Evolutionary conservation across 2,797 vertebrate genomes (phyloP), one percentile per base, ranked within the genome.

Genomic region (Alauda arvensis): DNA sequence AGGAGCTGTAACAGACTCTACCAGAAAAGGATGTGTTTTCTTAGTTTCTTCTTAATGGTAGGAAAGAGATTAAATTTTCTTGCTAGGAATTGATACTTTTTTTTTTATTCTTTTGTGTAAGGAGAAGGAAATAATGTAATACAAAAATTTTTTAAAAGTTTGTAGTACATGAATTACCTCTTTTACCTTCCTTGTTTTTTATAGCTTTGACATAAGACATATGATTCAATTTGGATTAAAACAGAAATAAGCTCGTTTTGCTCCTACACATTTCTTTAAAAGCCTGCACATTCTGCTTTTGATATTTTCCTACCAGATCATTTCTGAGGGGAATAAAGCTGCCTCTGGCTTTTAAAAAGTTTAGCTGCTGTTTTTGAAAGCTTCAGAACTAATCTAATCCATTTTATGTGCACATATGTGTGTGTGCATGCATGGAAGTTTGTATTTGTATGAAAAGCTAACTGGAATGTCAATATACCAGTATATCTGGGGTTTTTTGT

Each of bases 201-300:
- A 77, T 86, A 51, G 78, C 85, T 91, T 77, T 85, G 84, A 89
- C 91, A 93, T 39, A 86, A 93, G 90, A 83, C 86, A 91, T 91
- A 92, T 70, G 75, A 91, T 83, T 85, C 92, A 89, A 75, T 91
- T 83, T 90, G 62, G 77, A 89, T 88, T 95, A 90, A 43, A 93
- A 61, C 90, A 92, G 91, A 93, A 91, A 91, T 93, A 87, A 83
- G 75, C 66, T 87, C 61, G 8, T 75, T 93, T 92, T 53, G 70
- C 86, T 95, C 91, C 86, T 83, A 91, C 85, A 92, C 86, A 79
- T 90, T 93, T 62, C 87, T 84, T 67, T 88, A 89, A 86, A 87
- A 88, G 71, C 69, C 85, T 78, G 62, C 28, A 49, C 61, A 62
- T 89, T 90, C 55, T 70, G 18, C 65, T 68, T 93, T 61, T 90